Conservation (phyloP, 2,113 vertebrate species). For the Eidolon helvum region DNA sequence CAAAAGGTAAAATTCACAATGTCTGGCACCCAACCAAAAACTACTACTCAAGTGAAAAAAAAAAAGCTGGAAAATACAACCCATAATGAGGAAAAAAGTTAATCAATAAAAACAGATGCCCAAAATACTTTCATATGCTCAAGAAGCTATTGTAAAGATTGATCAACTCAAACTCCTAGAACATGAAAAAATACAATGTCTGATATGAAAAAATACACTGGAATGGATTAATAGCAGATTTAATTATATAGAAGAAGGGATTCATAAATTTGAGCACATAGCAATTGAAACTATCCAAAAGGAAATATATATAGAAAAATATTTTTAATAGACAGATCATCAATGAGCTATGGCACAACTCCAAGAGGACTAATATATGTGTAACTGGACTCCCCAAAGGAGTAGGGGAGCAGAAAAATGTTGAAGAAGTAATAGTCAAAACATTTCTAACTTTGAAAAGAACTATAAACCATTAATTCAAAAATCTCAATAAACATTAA, state of each 20-base stretch:
- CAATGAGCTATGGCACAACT: neutral
- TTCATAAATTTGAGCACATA: neutral
- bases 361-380: neutral
- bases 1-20: neutral
- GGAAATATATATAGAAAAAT: neutral
- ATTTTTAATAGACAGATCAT: neutral
- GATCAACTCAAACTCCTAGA: constrained; percentile 3
- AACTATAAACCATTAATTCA: neutral
- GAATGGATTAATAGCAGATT: neutral
- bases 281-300: constrained; percentile 3
- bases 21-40: neutral
- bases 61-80: neutral
- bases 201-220: neutral
- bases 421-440: neutral
- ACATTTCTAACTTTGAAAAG: neutral
- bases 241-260: neutral
- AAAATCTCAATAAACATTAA: constrained; percentile 18
- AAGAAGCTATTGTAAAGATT: neutral
- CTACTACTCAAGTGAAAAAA: neutral
- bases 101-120: neutral
- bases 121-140: neutral
- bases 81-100: neutral
- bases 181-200: neutral
- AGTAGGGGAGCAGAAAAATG: neutral
- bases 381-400: neutral